Evolutionary conservation across 2,113 vertebrate species (phyloP).

Genomic region (Seriola rivoliana): DNA sequence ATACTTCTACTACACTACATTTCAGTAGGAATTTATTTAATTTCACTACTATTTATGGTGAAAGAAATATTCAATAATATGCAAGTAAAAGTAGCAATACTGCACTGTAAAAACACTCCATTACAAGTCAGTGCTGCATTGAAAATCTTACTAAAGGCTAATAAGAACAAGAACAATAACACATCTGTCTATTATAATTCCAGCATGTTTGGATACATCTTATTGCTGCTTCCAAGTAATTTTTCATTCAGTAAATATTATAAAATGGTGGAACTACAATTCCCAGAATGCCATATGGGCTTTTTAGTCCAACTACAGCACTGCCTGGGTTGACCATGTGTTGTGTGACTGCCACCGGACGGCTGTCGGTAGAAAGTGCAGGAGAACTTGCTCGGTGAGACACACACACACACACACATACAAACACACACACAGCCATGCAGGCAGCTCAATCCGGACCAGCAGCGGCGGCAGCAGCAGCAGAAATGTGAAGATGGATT

Average conservation of each 20-base stretch:
- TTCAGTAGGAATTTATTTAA: no score
- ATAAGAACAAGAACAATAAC: no score
- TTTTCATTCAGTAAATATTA: neutral
- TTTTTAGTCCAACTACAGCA: conserved; percentile 34
- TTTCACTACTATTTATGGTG: no score
- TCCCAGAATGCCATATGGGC: conserved; percentile 72
- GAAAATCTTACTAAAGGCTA: no score
- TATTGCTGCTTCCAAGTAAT: neutral
- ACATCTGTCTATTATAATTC: neutral
- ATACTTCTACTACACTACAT: no score
- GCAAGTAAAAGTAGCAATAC: no score
- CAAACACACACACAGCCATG: conserved; percentile 1
- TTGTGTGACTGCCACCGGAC: conserved; percentile 70
- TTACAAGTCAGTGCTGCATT: no score
- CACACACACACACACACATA: neutral
- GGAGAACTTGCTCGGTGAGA: conserved; percentile 42
- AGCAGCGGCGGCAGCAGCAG: conserved; percentile 1
- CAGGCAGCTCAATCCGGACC: conserved; percentile 47
- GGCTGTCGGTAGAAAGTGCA: conserved; percentile 67
- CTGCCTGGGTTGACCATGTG: conserved; percentile 35
- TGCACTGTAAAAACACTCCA: no score
- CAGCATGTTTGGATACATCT: neutral
- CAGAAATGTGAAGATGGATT: conserved; percentile 64
- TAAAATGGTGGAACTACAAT: conserved; percentile 37
- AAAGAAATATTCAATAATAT: no score